Conservation (phyloP, 1,140 invertebrate genomes). For the Brachionus plicatilis region DNA sequence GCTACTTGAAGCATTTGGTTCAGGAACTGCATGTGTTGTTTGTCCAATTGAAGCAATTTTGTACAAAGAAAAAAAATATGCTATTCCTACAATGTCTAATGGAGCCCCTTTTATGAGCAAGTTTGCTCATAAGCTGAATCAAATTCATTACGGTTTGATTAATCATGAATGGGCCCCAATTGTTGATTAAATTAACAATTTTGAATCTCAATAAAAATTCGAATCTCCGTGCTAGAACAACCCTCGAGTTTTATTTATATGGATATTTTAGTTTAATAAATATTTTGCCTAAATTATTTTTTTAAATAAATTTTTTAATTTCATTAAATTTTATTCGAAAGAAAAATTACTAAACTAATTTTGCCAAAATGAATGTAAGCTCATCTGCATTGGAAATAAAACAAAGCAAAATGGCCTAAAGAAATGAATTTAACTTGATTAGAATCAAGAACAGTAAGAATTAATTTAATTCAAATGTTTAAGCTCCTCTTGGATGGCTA, state of each 20-base stretch:
- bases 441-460: too few species aligned
- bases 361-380: too few species aligned
- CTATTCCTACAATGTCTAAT: slow-evolving; percentile 65
- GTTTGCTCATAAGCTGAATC: slow-evolving; percentile 67
- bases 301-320: neutral
- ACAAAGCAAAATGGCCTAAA: too few species aligned
- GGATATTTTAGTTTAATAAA: neutral
- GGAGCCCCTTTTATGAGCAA: slow-evolving; percentile 54
- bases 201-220: neutral
- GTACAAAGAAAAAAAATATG: slow-evolving; percentile 59
- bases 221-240: neutral
- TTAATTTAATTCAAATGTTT: too few species aligned
- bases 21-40: slow-evolving; percentile 85
- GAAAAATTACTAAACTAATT: too few species aligned
- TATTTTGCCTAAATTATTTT: neutral
- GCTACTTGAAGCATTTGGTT: slow-evolving; percentile 86
- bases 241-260: neutral
- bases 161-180: slow-evolving; percentile 66
- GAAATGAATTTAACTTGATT: too few species aligned
- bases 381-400: too few species aligned
- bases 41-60: slow-evolving; percentile 76
- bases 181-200: slow-evolving; percentile 45
- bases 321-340: neutral
- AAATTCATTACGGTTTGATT: slow-evolving; percentile 74
- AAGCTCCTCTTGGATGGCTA: too few species aligned